Percentiles rank a stretch among this genome's conserved stretches.
These are phyloP conservation scores for Melanostoma mellinum DNA, from an alignment of 2,888 invertebrate species.

Conservation along the genomic window DNA sequence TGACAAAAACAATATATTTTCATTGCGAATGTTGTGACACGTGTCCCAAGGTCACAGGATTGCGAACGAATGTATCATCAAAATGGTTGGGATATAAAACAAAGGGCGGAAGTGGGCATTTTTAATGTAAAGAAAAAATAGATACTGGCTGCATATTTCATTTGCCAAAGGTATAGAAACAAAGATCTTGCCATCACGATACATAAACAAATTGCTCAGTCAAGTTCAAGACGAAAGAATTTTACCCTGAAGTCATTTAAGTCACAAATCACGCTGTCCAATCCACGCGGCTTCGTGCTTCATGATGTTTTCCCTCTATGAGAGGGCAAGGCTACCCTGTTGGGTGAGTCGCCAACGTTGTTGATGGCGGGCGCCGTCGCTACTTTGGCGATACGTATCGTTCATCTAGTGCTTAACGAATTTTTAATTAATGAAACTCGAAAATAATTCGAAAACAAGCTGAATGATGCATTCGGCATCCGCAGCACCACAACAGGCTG, in stretches of 20 bases:
- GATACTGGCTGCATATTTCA: neutral
- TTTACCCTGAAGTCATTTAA: slow-evolving; percentile 20
- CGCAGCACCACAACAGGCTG: neutral
- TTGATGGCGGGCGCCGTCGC: neutral
- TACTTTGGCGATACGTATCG: neutral
- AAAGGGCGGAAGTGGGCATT: no score
- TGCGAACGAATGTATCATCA: neutral
- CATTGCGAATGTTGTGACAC: neutral
- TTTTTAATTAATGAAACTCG: slow-evolving; percentile 52
- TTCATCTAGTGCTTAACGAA: slow-evolving; percentile 16
- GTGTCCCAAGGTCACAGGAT: neutral
- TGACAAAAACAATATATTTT: neutral
- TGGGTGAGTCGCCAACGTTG: neutral
- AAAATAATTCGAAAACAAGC: slow-evolving; percentile 36
- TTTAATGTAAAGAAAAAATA: no score
- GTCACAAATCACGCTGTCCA: slow-evolving; percentile 40
- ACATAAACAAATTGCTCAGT: slow-evolving; percentile 32
- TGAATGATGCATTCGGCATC: slow-evolving; percentile 19
- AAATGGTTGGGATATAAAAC: no score
- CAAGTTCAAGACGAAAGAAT: slow-evolving; percentile 53
- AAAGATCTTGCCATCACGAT: neutral
- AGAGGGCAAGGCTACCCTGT: slow-evolving; percentile 15
- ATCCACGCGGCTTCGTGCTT: slow-evolving; percentile 16
- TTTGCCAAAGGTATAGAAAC: slow-evolving; percentile 17
- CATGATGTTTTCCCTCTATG: neutral